Base-by-base conservation (phyloP, 2,113 vertebrate species). In the Phaethornis superciliosus region DNA sequence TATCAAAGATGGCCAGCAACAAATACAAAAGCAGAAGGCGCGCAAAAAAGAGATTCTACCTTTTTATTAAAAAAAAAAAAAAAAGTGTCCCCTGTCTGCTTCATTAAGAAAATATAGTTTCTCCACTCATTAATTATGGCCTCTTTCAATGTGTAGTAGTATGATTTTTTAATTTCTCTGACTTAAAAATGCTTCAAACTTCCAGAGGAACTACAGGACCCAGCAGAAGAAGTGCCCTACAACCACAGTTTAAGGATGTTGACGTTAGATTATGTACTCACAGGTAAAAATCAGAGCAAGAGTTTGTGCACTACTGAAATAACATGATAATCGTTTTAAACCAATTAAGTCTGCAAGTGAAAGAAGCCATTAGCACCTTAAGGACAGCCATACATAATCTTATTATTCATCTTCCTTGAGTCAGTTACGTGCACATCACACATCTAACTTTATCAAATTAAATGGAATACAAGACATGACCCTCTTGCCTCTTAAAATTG, bases 1-100 rank as follows among this genome's bases (percentile, higher is more conserved):
- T 85, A n/a, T 44, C 65, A 79, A 84, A 91, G 58, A 60, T 5
- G 58, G 76, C 32, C 60, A 94, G 77, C 87, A 94, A 88, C 77
- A 93, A 83, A 85, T 11, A 56, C 15, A 37, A 20, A 70, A 64
- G 55, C 2, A 84, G 63, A 80, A 42, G 42, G 83, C 46, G 10
- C 10, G 47, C 8, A 56, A 79, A 35, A 35, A 64, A 75, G 10
- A 49, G 27, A 75, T n/a, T 27, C 10, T 26, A 8, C 28, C 23
- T 59, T 47, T 54, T 54, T 58, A 37, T 37, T n/a, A n/a, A n/a
- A n/a, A 37, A 37, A 37, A 37, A 37, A n/a, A n/a, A n/a, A 37
- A 35, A 44, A 0, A 52, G 32, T 7, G 26, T 10, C 2, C 56
- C 8, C 22, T 19, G 12, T 23, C 47, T 51, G 24, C 12, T 26